Evolutionary conservation across 1,140 invertebrate genomes (phyloP), one percentile per base, ranked within the genome.

Genomic region (Marisa cornuarietis): DNA sequence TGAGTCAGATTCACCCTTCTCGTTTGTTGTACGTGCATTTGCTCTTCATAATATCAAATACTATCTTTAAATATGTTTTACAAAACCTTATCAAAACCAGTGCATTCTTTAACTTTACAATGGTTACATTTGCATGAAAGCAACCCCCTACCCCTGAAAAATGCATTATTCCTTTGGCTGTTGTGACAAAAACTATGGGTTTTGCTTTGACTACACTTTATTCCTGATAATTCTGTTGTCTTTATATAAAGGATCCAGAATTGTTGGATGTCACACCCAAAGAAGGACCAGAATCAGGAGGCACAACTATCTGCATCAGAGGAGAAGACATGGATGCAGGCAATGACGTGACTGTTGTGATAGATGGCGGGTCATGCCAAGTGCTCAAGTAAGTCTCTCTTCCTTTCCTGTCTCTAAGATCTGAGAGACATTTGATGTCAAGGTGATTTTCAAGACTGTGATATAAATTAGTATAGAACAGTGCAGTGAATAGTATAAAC

Each of bases 301-400:
- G 98, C 3, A 99, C 98, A 0, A 94, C 95, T 84, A 90, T 99
- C 71, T 96, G 96, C 6, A 95, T 99, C 79, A 95, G 94, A 82
- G 98, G 98, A 24, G 93, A 95, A 83, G 95, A 98, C 91, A 91
- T 99, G 71, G 98, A 99, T 88, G 97, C 99, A 88, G 98, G 98
- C 9, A 97, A 96, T 54, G 94, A 94, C 81, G 95, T 97, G 79
- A 94, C 94, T 7, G 96, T 97, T 0, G 96, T 94, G 89, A 91
- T 99, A 14, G 97, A 98, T 91, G 95, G 97, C 83, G 92, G 97
- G 74, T 94, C 95, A 9, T 99, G 98, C 91, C 69, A 81, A 22
- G 81, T 90, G 11, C 71, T 83, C 18, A 86, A 83, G 90, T 90
- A 82, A 83, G 82, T 24, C 58, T 42, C n/a, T 14, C 63, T 79